Evolutionary conservation across 2,888 invertebrate genomes (phyloP).

Genomic region (Microctonus brassicae): DNA sequence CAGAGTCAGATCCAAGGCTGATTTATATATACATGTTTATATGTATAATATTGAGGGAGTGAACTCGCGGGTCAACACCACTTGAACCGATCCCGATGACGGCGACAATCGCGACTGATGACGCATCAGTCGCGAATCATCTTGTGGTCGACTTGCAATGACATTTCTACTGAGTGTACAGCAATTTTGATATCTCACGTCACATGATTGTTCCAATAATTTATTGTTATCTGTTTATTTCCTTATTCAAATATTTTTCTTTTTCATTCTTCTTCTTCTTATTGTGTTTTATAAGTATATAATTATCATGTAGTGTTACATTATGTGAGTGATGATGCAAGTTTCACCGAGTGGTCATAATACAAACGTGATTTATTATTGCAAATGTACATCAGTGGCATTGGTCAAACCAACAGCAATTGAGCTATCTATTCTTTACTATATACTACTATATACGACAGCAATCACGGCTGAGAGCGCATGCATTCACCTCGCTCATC

Average conservation of each 20-base stretch:
- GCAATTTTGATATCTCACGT: background rate
- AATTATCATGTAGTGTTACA: too few species aligned
- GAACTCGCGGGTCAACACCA: slow-evolving; percentile 61
- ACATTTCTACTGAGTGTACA: background rate
- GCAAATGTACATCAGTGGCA: slow-evolving; percentile 52
- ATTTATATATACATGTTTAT: slow-evolving; percentile 1
- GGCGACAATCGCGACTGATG: slow-evolving; percentile 55
- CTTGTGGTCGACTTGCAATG: slow-evolving; percentile 46
- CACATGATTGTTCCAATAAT: background rate
- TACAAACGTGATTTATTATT: slow-evolving; percentile 51
- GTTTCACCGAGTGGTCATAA: background rate
- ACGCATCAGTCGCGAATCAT: slow-evolving; percentile 65
- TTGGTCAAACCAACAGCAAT: slow-evolving; percentile 59
- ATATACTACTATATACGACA: too few species aligned
- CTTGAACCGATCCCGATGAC: slow-evolving; percentile 68
- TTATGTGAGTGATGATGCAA: background rate
- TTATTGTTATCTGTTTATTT: background rate
- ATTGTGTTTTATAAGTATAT: background rate
- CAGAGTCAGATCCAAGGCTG: slow-evolving; percentile 23
- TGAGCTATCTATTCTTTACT: slow-evolving; percentile 62
- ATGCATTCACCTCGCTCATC: slow-evolving; percentile 57
- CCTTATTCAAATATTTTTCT: background rate
- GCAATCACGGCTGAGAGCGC: slow-evolving; percentile 62
- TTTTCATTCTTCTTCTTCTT: background rate
- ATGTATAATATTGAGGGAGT: slow-evolving; percentile 16